Conservation (phyloP, 2,888 invertebrate species). For the Caenorhabditis wallacei region DNA sequence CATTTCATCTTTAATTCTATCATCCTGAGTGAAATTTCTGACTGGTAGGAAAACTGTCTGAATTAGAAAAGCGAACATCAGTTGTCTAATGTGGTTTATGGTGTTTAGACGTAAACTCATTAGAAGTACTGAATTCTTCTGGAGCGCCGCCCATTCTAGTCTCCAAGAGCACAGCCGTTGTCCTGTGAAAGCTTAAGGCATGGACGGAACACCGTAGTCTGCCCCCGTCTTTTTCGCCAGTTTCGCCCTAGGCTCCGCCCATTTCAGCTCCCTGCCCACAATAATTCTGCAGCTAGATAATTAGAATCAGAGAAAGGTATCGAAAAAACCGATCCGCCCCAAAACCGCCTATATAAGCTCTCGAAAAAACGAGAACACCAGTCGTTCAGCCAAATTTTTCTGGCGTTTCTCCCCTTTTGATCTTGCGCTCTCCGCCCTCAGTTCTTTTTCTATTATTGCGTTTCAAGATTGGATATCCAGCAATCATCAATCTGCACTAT, state of each 20-base stretch:
- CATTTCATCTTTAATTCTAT: constrained; percentile 34
- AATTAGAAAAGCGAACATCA: constrained; percentile 40
- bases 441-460: not conserved
- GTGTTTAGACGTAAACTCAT: constrained; percentile 47
- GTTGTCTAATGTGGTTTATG: constrained; percentile 39
- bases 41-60: not conserved
- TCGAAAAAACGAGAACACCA: constrained; percentile 21
- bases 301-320: constrained; percentile 54
- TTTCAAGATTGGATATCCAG: not conserved
- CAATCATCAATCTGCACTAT: constrained; percentile 26
- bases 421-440: not conserved
- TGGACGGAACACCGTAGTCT: constrained; percentile 46
- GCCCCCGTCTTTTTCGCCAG: constrained; percentile 3
- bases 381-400: constrained; percentile 22
- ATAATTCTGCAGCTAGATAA: constrained; percentile 49
- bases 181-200: constrained; percentile 35
- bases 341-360: constrained; percentile 58
- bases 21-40: not conserved
- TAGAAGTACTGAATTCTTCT: constrained; percentile 15
- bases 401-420: not conserved
- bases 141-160: constrained; percentile 45
- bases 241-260: constrained; percentile 31
- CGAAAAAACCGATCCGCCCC: constrained; percentile 58
- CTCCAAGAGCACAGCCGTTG: constrained; percentile 50
- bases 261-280: constrained; percentile 32